Evolutionary conservation across 2,797 vertebrate species (phyloP).

Genomic region (Enteromius afrohamiltoni): DNA sequence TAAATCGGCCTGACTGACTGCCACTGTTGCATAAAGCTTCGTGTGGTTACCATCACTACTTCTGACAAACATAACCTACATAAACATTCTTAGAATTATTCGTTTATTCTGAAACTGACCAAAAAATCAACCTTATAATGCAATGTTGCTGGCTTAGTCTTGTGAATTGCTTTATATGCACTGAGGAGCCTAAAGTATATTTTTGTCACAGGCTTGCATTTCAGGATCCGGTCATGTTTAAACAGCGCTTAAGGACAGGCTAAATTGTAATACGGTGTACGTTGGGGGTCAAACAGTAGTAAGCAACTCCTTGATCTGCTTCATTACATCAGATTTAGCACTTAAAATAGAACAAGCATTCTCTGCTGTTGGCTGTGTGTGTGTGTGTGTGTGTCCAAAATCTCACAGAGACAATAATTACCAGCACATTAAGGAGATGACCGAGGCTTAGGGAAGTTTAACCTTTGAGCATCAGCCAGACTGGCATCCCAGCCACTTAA

Average conservation of each 20-base stretch:
- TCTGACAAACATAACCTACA: not conserved
- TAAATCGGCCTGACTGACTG: not conserved
- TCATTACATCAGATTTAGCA: slow-evolving; percentile 50
- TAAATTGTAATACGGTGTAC: slow-evolving; percentile 15
- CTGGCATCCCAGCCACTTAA: slow-evolving; percentile 17
- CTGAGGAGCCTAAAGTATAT: slow-evolving; percentile 28
- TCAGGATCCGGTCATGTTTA: slow-evolving; percentile 44
- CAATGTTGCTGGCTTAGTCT: slow-evolving; percentile 1
- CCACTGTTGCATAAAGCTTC: not conserved
- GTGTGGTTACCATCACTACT: not conserved
- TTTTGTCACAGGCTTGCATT: slow-evolving; percentile 45
- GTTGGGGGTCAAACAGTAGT: slow-evolving; percentile 55
- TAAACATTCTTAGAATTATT: not conserved
- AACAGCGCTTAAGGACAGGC: slow-evolving; percentile 34
- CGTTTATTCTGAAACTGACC: not conserved
- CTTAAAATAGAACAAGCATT: slow-evolving; percentile 56
- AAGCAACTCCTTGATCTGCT: slow-evolving; percentile 58
- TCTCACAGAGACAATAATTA: slow-evolving; percentile 73
- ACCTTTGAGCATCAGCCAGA: slow-evolving; percentile 66
- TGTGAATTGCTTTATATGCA: not conserved
- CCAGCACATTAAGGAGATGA: slow-evolving; percentile 77
- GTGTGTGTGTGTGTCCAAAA: slow-evolving; percentile 11
- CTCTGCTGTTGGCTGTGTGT: slow-evolving; percentile 29
- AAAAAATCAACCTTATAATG: not conserved
- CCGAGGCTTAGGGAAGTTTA: slow-evolving; percentile 71